Evolutionary conservation across 2,797 vertebrate species (phyloP).

Genomic region (Fratercula arctica): DNA sequence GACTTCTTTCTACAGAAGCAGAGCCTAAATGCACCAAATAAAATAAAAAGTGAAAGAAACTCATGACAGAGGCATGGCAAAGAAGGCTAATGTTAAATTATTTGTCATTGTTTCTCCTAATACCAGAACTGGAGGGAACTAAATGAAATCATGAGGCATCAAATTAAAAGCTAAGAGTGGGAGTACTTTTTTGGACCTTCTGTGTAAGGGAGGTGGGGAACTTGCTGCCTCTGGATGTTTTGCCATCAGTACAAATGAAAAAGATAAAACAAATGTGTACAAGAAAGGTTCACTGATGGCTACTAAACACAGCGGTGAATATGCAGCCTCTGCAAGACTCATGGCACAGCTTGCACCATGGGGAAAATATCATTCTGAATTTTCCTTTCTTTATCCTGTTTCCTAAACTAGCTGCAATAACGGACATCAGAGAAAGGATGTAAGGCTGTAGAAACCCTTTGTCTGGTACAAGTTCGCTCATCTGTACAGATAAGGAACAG

Average conservation of each 20-base stretch:
- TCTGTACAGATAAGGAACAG: background rate
- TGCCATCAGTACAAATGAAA: background rate
- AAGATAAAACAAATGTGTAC: background rate
- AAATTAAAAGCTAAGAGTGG: background rate
- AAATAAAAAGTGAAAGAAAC: background rate
- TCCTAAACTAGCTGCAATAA: background rate
- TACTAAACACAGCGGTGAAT: background rate
- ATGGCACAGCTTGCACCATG: background rate
- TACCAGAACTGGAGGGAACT: background rate
- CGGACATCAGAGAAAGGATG: background rate
- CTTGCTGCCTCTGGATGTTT: background rate
- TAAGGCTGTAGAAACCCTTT: background rate
- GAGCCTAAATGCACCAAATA: background rate
- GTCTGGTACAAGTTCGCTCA: background rate
- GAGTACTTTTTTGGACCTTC: background rate
- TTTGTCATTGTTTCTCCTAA: background rate
- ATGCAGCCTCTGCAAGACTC: background rate
- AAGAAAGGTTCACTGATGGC: background rate
- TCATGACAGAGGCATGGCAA: background rate
- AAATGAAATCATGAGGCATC: background rate
- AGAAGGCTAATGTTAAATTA: background rate
- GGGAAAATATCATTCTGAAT: background rate
- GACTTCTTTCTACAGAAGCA: background rate
- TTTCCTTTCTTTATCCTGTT: background rate
- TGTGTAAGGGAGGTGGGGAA: background rate